Evolutionary conservation across 2,113 vertebrate species (phyloP), one percentile per base, ranked within the genome.

Genomic region (Toxotes chatareus): DNA sequence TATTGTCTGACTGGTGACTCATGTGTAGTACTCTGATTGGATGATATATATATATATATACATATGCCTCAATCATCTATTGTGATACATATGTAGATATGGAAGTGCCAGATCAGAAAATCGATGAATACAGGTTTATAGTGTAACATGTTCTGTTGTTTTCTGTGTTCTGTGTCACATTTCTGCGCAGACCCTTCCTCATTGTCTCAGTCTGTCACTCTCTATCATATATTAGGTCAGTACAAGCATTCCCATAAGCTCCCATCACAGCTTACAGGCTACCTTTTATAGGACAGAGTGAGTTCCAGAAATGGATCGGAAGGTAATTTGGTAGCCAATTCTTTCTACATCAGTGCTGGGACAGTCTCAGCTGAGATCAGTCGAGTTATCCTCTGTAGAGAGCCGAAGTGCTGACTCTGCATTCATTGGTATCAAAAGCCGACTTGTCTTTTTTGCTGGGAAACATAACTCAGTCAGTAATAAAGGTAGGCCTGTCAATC

Each of bases 401-500:
- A 86, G 84, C 42, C 85, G 90, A 92, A 74, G 76, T 27, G 93
- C 94, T 91, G 93, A 94, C 86, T 87, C 53, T 3, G 91, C 90
- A 47, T 83, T 91, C 64, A 76, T 83, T 75, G 44, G 79, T 86
- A 91, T 89, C 93, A 93, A 91, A 91, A 93, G 90, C 79, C 62
- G 36, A 51, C 78, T 87, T 91, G 86, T 92, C 84, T 84, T 73
- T 89, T 91, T 91, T 85, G 82, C 84, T 74, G 79, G 66, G 83
- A 88, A 95, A 93, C 89, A 91, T 91, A 94, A 93, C 87, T 93
- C 79, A 85, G 89, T 90, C 88, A 83, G 88, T 93, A 92, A 93
- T 89, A 93, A 93, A 94, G 94, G 92, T 92, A 90, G 84, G 73
- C 77, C 87, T 93, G 93, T 93, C 94, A 93, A 83, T 93, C 92